These are phyloP conservation scores for Drosophila prostipennis DNA, from an alignment of 2,888 invertebrate genomes.

Conservation along the genomic window DNA sequence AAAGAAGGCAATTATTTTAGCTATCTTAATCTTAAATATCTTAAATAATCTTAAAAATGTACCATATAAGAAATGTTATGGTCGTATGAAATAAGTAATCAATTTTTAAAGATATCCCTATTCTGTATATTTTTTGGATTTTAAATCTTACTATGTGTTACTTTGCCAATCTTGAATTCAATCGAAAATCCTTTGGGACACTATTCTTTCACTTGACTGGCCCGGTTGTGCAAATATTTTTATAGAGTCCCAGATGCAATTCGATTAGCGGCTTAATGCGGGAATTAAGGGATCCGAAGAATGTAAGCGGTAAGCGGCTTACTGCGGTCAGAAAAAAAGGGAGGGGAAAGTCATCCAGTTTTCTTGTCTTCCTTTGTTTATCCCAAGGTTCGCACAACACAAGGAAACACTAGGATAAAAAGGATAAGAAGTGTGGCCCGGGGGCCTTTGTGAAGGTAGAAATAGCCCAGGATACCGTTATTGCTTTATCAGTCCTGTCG, in stretches of 20 bases:
- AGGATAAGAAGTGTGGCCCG: constrained; percentile 25
- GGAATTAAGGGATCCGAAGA: constrained; percentile 22
- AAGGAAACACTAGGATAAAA: constrained; percentile 16
- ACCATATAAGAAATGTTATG: no score
- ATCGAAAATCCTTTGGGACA: not conserved
- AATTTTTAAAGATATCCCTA: no score
- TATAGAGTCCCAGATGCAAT: constrained; percentile 8
- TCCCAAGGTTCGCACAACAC: constrained; percentile 6
- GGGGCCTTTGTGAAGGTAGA: constrained; percentile 24
- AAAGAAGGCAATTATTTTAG: not conserved
- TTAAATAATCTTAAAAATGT: no score
- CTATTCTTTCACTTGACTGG: constrained; percentile 29
- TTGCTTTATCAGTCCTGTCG: constrained; percentile 32
- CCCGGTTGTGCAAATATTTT: constrained; percentile 34
- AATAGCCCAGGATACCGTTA: constrained; percentile 28
- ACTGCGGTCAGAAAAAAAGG: constrained; percentile 20
- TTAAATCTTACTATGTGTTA: not conserved
- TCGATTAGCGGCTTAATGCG: constrained; percentile 35
- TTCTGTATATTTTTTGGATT: not conserved
- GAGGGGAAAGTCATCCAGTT: constrained; percentile 22
- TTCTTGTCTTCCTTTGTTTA: constrained; percentile 6
- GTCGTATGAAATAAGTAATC: no score
- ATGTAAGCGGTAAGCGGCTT: constrained; percentile 40
- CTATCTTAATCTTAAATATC: no score
- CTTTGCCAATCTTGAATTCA: not conserved